Percentiles rank a stretch among this genome's conserved stretches.
phyloP scores from a whole-genome alignment of 2,797 vertebrate genomes.

The Chelmon rostratus region DNA sequence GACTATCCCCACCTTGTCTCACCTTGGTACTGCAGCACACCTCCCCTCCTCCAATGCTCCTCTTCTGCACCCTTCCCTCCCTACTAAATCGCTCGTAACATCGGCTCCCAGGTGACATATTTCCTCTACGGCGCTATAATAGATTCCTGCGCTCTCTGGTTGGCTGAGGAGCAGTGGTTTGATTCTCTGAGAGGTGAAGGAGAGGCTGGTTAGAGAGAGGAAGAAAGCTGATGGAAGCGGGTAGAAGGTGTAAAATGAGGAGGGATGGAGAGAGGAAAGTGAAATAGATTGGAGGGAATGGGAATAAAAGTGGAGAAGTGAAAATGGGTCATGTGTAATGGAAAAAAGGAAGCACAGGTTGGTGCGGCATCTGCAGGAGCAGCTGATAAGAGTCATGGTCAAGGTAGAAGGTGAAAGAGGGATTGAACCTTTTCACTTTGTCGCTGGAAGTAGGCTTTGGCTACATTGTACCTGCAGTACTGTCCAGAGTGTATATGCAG shows the following conservation, averaged over 20 bases:
- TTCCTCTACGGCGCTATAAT: slow-evolving; percentile 64
- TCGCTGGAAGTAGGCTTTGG: background rate
- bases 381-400: slow-evolving; percentile 25
- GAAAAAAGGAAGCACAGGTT: slow-evolving; percentile 1
- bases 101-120: slow-evolving; percentile 69
- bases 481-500: background rate
- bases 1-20: slow-evolving; percentile 86
- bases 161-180: slow-evolving; percentile 59
- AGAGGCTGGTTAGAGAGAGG: slow-evolving; percentile 9
- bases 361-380: background rate
- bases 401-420: background rate
- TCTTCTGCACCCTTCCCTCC: slow-evolving; percentile 43
- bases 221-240: slow-evolving; percentile 4
- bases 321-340: slow-evolving; percentile 6
- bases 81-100: slow-evolving; percentile 70
- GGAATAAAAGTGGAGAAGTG: slow-evolving; percentile 14
- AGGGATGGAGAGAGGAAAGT: slow-evolving; percentile 15
- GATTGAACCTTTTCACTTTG: background rate
- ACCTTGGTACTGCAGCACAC: slow-evolving; percentile 83
- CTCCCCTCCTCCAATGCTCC: slow-evolving; percentile 38
- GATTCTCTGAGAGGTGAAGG: slow-evolving; percentile 50
- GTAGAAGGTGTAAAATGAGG: slow-evolving; percentile 22
- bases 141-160: slow-evolving; percentile 52
- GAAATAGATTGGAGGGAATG: slow-evolving; percentile 4
- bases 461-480: background rate